Percentiles rank a stretch among this genome's conserved stretches.
phyloP scores from a whole-genome alignment of 92 coral and sea anemone genomes.

The Zoanthus solanderi region DNA sequence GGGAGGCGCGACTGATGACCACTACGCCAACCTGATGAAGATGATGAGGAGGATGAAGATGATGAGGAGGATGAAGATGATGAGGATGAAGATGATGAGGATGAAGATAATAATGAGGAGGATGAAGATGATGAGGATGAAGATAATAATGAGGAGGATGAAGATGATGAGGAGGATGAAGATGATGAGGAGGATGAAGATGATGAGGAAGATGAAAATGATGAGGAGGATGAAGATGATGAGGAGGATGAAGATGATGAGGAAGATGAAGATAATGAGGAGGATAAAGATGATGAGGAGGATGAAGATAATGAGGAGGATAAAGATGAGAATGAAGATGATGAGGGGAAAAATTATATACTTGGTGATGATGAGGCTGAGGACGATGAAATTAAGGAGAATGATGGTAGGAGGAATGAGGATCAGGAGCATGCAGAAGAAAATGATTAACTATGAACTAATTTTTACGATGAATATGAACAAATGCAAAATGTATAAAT shows the following conservation, averaged over 20 bases:
- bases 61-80: neutral
- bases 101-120: neutral
- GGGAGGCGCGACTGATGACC: too few relatives aligned
- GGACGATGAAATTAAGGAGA: neutral
- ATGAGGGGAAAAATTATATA: neutral
- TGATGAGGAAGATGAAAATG: too few relatives aligned
- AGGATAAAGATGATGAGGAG: too few relatives aligned
- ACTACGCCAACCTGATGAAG: too few relatives aligned
- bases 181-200: too few relatives aligned
- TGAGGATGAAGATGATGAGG: neutral
- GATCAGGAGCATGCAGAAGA: conserved; percentile 2
- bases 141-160: neutral
- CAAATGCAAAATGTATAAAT: conserved; percentile 5
- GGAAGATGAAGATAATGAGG: too few relatives aligned
- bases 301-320: too few relatives aligned
- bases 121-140: neutral
- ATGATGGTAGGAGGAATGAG: neutral
- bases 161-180: too few relatives aligned
- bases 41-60: neutral
- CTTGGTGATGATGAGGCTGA: neutral
- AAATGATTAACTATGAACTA: neutral
- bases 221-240: too few relatives aligned
- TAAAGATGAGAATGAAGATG: neutral
- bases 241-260: too few relatives aligned
- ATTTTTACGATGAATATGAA: neutral